Conservation (phyloP, 1,140 invertebrate species). For the Lethocerus indicus region DNA sequence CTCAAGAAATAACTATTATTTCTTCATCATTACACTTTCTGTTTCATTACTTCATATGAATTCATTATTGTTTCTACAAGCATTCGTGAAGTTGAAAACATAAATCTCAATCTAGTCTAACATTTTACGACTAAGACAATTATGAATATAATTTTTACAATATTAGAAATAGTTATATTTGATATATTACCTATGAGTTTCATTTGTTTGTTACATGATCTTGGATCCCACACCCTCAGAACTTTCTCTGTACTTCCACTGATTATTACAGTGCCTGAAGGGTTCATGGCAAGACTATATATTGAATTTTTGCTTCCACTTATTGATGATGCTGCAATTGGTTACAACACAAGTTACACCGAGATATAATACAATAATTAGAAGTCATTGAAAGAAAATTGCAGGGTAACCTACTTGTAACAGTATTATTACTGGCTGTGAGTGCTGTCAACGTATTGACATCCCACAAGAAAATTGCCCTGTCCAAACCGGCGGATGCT, state of each 20-base stretch:
- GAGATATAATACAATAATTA: not conserved
- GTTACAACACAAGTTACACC: not conserved
- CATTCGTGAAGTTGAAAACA: too few relatives aligned
- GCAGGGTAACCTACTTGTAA: conserved; percentile 60
- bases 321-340: conserved; percentile 72
- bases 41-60: too few relatives aligned
- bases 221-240: conserved; percentile 90
- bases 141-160: too few relatives aligned
- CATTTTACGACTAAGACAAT: too few relatives aligned
- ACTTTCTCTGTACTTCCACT: conserved; percentile 96
- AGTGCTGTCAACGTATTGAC: conserved; percentile 94
- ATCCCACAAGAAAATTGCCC: conserved; percentile 97
- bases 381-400: not conserved
- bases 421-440: conserved; percentile 96
- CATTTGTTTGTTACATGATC: conserved; percentile 86
- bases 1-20: too few relatives aligned
- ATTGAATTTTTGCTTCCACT: conserved; percentile 97
- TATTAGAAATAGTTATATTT: not conserved
- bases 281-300: conserved; percentile 98
- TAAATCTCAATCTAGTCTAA: too few relatives aligned
- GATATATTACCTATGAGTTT: conserved; percentile 57
- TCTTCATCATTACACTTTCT: too few relatives aligned
- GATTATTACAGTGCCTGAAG: conserved; percentile 83
- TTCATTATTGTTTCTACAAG: too few relatives aligned
- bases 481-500: conserved; percentile 92